Conservation (phyloP, 1,140 invertebrate species). For the Eciton burchellii region DNA sequence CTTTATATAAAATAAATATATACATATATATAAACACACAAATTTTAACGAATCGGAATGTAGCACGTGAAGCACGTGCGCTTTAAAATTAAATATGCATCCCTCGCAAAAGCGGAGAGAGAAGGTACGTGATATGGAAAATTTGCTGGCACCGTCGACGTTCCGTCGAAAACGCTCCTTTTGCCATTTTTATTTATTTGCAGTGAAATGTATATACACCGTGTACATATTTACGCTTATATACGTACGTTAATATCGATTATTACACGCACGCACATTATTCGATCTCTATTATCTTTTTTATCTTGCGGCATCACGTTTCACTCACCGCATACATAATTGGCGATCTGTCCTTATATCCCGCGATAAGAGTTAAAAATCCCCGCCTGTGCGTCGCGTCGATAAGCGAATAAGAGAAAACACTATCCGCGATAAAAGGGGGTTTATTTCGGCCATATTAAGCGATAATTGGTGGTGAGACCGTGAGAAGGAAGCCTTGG, state of each 20-base stretch:
- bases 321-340: slow-evolving; percentile 45
- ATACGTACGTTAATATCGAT: slow-evolving; percentile 47
- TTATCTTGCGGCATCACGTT: background rate
- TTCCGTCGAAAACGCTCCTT: slow-evolving; percentile 27
- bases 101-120: background rate
- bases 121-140: background rate
- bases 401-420: background rate
- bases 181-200: slow-evolving; percentile 6
- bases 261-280: slow-evolving; percentile 50
- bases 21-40: background rate
- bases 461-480: slow-evolving; percentile 51
- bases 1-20: background rate
- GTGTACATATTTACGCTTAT: slow-evolving; percentile 53
- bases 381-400: background rate
- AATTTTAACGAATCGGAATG: background rate
- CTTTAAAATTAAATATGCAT: slow-evolving; percentile 2
- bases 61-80: too few species aligned
- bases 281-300: slow-evolving; percentile 55
- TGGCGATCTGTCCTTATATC: slow-evolving; percentile 9
- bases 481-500: slow-evolving; percentile 64
- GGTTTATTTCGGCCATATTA: slow-evolving; percentile 14
- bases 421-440: background rate
- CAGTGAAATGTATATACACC: slow-evolving; percentile 37
- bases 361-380: slow-evolving; percentile 41
- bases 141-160: background rate